These are phyloP conservation scores for Harmothoe impar DNA, from an alignment of 2,888 invertebrate species.

Conservation along the genomic window DNA sequence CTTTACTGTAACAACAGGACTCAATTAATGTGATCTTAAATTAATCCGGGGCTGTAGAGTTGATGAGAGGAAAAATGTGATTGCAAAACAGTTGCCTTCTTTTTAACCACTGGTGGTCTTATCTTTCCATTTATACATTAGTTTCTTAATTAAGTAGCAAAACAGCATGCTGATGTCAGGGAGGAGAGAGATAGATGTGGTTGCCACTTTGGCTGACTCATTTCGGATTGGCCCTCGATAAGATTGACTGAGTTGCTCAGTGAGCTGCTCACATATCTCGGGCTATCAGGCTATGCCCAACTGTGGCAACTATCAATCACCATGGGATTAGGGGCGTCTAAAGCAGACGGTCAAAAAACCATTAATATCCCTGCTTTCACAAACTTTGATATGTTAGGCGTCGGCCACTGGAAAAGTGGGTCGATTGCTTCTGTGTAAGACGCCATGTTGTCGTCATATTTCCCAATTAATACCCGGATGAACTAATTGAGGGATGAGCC, in stretches of 20 bases:
- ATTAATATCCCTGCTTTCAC: conserved; percentile 33
- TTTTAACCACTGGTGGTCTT: not conserved
- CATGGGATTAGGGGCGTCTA: not conserved
- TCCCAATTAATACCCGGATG: conserved; percentile 46
- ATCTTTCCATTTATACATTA: conserved; percentile 37
- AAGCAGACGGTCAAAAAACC: conserved; percentile 44
- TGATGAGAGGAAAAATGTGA: not conserved
- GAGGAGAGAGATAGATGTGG: not conserved
- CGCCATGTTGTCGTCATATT: conserved; percentile 49
- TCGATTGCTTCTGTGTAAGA: conserved; percentile 35
- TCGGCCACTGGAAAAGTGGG: conserved; percentile 7
- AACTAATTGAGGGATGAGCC: conserved; percentile 33
- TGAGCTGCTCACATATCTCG: not conserved
- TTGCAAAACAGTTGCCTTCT: not conserved
- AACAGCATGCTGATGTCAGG: not conserved
- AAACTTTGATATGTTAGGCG: conserved; percentile 33
- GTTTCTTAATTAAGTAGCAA: not conserved
- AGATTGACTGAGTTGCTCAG: not conserved
- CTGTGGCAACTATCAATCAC: conserved; percentile 15
- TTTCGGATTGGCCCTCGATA: not conserved
- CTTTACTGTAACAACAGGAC: not conserved
- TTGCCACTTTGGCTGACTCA: not conserved
- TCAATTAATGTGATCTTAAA: not conserved
- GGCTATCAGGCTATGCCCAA: conserved; percentile 14
- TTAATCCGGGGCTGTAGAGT: not conserved